Percentiles rank a stretch among this genome's conserved stretches.
Conservation (phyloP, 2,888 invertebrate genomes). For the Mycalesis mineus region DNA sequence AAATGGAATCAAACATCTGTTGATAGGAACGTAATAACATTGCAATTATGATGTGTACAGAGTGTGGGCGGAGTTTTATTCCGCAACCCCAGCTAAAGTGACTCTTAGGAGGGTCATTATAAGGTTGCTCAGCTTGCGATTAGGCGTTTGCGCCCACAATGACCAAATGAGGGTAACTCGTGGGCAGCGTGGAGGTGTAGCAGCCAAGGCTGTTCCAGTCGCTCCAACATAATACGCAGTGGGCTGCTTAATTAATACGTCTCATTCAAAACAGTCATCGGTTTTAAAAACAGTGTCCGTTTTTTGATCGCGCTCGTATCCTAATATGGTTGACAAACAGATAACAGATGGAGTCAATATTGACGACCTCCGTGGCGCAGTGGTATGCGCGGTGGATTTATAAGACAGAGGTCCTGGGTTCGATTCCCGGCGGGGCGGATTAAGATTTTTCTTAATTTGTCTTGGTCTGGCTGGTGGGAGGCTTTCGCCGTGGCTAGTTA, state of each 20-base stretch:
- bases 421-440: too few species aligned
- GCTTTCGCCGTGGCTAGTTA: too few species aligned
- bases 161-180: slow-evolving; percentile 76
- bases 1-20: slow-evolving; percentile 29
- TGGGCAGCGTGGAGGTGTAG: slow-evolving; percentile 74
- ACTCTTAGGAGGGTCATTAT: slow-evolving; percentile 65
- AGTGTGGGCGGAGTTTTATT: slow-evolving; percentile 64
- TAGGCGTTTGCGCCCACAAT: slow-evolving; percentile 69
- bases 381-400: too few species aligned
- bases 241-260: slow-evolving; percentile 68
- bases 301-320: slow-evolving; percentile 23
- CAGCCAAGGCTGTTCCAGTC: slow-evolving; percentile 73
- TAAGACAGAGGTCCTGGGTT: too few species aligned
- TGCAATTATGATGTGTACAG: slow-evolving; percentile 50
- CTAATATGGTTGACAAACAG: slow-evolving; percentile 26
- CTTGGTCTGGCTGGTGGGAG: too few species aligned
- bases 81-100: slow-evolving; percentile 66
- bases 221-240: slow-evolving; percentile 55
- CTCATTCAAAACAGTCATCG: slow-evolving; percentile 53
- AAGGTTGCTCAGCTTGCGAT: slow-evolving; percentile 69
- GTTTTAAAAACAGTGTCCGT: slow-evolving; percentile 41
- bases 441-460: too few species aligned
- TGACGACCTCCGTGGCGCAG: too few species aligned
- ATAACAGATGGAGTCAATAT: slow-evolving; percentile 20
- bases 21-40: slow-evolving; percentile 34